Evolutionary conservation across 2,888 invertebrate species (phyloP), one percentile per base, ranked within the genome.

Genomic region (Caradrina clavipalpis): DNA sequence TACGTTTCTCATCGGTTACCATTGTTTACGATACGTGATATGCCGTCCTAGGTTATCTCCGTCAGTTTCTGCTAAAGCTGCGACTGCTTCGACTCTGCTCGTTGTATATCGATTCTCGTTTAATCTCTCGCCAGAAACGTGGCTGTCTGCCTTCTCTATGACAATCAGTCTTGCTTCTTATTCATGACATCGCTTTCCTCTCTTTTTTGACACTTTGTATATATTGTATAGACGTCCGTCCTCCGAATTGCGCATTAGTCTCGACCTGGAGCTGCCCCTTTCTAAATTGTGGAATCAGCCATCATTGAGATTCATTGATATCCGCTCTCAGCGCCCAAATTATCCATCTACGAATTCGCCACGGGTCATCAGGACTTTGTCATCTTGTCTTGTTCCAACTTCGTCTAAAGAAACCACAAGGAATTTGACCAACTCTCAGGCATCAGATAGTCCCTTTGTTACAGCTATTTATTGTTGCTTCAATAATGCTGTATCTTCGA

Each of bases 1-100:
- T 83, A 87, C 89, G 89, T 91, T 88, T 86, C 88, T 85, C 86
- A 83, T 87, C 83, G 88, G 90, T 87, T 87, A 87, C 87, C 91
- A 94, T 91, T 92, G 93, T 89, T 92, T 88, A 89, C 85, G 83
- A 79, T 78, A 76, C 47, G 59, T 67, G 51, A 47, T 65, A 22
- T 13, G 21, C 31, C 31, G 22, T 56, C 21, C n/a, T 6, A 47
- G 50, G n/a, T 26, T 56, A 49, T 47, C 17, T 31, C 55, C 50
- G 54, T 11, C 19, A 31, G 21, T 31, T 50, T 51, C 45, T 59
- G 31, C 8, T 31, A 26, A 15, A 3, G 31, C 59, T 49, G 45
- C 31, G 0, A 21, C 42, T 39, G 54, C 45, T 31, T 47, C 39
- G 42, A 51, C n/a, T 39, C 39, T 17, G 22, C 35, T 17, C 7